phyloP scores from a whole-genome alignment of 2,888 invertebrate species.

The Xestia c-nigrum region DNA sequence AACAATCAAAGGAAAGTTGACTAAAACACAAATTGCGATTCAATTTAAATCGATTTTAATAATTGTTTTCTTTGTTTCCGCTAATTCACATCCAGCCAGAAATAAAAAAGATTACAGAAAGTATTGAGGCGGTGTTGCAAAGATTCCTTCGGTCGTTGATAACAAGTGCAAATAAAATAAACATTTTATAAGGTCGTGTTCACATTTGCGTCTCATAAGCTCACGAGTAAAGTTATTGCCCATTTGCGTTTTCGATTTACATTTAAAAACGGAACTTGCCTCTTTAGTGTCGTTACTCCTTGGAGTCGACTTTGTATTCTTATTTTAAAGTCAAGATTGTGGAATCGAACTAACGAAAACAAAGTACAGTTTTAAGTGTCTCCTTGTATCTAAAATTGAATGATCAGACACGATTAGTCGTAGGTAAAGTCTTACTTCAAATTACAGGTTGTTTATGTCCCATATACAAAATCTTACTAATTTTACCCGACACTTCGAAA shows the following conservation, averaged over 20 bases:
- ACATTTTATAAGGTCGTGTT: constrained; percentile 52
- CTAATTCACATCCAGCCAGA: constrained; percentile 13
- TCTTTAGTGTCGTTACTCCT: constrained; percentile 41
- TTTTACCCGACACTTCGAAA: background rate
- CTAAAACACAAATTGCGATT: background rate
- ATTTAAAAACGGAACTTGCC: constrained; percentile 63
- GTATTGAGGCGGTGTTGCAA: constrained; percentile 15
- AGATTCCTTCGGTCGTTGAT: constrained; percentile 40
- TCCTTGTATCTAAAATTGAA: background rate
- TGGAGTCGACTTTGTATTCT: constrained; percentile 48
- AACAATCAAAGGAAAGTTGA: constrained; percentile 16
- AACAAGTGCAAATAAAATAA: constrained; percentile 51
- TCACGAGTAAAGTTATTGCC: constrained; percentile 44
- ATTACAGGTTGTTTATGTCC: background rate
- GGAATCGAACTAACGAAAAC: constrained; percentile 4
- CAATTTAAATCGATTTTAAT: background rate
- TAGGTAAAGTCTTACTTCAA: background rate
- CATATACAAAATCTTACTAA: background rate
- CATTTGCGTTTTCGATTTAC: constrained; percentile 57
- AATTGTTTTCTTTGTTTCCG: constrained; percentile 8
- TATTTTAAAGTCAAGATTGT: constrained; percentile 22
- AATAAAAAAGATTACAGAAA: constrained; percentile 29
- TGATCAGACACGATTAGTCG: background rate
- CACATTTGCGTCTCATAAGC: constrained; percentile 49
- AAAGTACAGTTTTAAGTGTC: background rate